phyloP scores from a whole-genome alignment of 2,113 vertebrate genomes.

The Anoplopoma fimbria region DNA sequence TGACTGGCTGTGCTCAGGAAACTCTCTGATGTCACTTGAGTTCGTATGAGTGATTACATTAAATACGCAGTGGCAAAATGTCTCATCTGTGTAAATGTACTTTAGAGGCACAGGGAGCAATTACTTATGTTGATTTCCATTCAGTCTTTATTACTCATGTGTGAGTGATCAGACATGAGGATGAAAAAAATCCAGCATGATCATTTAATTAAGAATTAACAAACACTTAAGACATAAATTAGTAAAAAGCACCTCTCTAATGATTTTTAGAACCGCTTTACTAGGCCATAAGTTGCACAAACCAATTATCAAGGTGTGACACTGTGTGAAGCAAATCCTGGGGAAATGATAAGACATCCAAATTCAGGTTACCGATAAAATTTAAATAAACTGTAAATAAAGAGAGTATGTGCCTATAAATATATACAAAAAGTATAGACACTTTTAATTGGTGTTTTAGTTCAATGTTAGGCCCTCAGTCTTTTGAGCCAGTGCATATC shows the following conservation, averaged over 20 bases:
- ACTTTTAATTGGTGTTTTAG: conserved; percentile 74
- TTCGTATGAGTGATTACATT: neutral
- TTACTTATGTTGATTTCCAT: conserved; percentile 7
- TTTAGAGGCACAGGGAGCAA: conserved; percentile 23
- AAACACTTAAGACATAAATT: conserved; percentile 71
- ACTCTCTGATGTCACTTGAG: neutral
- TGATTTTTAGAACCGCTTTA: conserved; percentile 57
- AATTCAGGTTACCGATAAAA: conserved; percentile 71
- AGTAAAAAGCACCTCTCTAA: conserved; percentile 61
- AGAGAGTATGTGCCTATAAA: conserved; percentile 78
- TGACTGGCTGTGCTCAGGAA: conserved; percentile 2
- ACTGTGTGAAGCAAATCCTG: conserved; percentile 51
- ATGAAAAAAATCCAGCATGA: conserved; percentile 46
- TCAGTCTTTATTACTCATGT: conserved; percentile 35
- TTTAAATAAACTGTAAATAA: conserved; percentile 76
- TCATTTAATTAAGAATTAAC: conserved; percentile 49
- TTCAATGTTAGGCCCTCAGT: conserved; percentile 73
- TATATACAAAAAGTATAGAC: conserved; percentile 82
- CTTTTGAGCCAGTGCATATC: conserved; percentile 70
- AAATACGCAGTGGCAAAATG: neutral
- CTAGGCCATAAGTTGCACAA: conserved; percentile 51
- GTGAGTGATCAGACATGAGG: conserved; percentile 32
- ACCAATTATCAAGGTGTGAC: conserved; percentile 42
- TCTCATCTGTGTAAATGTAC: neutral
- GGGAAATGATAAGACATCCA: conserved; percentile 65